Conservation (phyloP, 2,113 vertebrate species). For the Clarias batrachus region DNA sequence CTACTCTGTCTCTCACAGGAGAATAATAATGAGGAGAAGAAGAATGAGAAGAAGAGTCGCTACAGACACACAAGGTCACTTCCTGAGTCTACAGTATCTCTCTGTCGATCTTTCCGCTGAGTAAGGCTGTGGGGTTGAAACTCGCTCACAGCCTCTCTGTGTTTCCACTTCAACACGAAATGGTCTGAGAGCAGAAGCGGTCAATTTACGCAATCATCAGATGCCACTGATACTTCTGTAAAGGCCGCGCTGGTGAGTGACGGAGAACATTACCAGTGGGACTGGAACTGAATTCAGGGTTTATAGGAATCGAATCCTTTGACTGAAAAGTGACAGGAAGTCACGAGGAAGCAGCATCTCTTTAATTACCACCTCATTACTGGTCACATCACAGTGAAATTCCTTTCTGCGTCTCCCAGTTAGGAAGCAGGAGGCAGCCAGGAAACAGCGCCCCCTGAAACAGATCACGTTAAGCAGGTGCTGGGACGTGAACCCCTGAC, state of each 20-base stretch:
- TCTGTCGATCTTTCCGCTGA: not conserved
- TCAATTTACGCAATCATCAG: not conserved
- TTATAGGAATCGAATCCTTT: not conserved
- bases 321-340: not conserved
- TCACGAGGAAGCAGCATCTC: not conserved
- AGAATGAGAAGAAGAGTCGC: not conserved
- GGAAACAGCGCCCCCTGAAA: no score
- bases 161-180: not conserved
- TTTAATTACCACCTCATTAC: no score
- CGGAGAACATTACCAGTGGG: not conserved
- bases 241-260: not conserved
- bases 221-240: not conserved
- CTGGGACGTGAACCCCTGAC: no score
- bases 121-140: not conserved
- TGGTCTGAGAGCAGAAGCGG: not conserved
- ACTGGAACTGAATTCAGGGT: not conserved
- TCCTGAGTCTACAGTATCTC: not conserved
- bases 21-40: not conserved
- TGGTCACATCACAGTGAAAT: no score
- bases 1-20: not conserved
- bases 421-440: no score
- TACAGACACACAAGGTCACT: not conserved
- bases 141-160: not conserved
- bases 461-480: no score
- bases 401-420: no score